Percentiles rank a stretch among this genome's conserved stretches.
Evolutionary conservation across 2,797 vertebrate species (phyloP).

Genomic region (Myotis vivesi): DNA sequence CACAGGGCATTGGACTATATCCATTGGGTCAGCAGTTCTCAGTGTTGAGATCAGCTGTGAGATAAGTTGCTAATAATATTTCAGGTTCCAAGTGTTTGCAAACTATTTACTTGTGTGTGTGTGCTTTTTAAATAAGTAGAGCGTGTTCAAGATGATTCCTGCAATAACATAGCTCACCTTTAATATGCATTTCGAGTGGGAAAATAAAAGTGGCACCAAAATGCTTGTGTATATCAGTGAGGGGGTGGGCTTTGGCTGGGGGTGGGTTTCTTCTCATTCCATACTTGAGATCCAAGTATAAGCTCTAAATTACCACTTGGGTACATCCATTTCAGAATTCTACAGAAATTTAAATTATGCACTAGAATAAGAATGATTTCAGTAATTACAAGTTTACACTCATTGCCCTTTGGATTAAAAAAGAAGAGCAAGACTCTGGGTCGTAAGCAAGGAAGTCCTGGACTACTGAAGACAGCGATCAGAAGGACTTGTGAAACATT

Average conservation of each 20-base stretch:
- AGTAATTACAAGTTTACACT: neutral
- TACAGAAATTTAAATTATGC: neutral
- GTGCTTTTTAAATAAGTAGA: neutral
- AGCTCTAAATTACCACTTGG: neutral
- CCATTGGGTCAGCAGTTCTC: neutral
- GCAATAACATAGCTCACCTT: neutral
- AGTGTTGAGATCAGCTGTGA: neutral
- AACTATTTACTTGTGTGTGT: neutral
- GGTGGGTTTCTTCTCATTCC: neutral
- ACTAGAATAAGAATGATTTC: neutral
- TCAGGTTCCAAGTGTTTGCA: neutral
- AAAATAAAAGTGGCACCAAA: neutral
- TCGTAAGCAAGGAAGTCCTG: neutral
- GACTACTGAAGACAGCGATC: neutral
- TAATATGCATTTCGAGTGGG: neutral
- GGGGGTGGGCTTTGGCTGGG: neutral
- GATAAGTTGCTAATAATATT: constrained; percentile 23
- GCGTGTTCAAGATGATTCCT: neutral
- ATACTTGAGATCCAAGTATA: neutral
- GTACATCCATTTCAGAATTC: neutral
- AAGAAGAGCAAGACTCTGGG: neutral
- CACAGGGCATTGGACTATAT: neutral
- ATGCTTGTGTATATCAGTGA: neutral
- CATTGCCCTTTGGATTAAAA: neutral
- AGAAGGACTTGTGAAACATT: neutral